Evolutionary conservation across 2,113 vertebrate genomes (phyloP).

Genomic region (Calidris pugnax): DNA sequence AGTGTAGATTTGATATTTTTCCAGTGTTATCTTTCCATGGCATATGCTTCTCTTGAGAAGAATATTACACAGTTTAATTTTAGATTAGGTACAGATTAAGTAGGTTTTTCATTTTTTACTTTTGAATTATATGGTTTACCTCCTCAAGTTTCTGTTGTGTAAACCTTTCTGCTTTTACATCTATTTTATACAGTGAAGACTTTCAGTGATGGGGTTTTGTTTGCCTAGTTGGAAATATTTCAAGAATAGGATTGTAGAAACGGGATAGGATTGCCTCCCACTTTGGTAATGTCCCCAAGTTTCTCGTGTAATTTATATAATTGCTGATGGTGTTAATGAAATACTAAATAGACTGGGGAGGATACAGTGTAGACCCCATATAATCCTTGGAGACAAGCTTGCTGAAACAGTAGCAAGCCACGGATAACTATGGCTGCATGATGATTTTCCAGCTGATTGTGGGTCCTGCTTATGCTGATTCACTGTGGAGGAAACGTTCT

Average conservation of each 20-base stretch:
- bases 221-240: not conserved
- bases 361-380: not conserved
- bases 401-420: not conserved
- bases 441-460: not conserved
- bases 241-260: not conserved
- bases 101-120: not conserved
- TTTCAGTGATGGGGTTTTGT: not conserved
- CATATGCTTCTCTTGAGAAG: not conserved
- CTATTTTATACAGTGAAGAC: not conserved
- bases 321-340: not conserved
- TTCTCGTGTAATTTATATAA: not conserved
- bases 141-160: not conserved
- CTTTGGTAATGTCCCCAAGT: not conserved
- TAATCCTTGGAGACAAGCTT: not conserved
- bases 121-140: not conserved
- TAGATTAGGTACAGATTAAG: not conserved
- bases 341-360: not conserved
- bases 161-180: not conserved
- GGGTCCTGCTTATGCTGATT: not conserved
- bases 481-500: not conserved
- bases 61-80: not conserved
- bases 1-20: not conserved
- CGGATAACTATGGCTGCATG: not conserved
- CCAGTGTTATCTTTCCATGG: not conserved
- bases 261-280: not conserved